Evolutionary conservation across 2,797 vertebrate genomes (phyloP), one percentile per base, ranked within the genome.

Genomic region (Miichthys miiuy): DNA sequence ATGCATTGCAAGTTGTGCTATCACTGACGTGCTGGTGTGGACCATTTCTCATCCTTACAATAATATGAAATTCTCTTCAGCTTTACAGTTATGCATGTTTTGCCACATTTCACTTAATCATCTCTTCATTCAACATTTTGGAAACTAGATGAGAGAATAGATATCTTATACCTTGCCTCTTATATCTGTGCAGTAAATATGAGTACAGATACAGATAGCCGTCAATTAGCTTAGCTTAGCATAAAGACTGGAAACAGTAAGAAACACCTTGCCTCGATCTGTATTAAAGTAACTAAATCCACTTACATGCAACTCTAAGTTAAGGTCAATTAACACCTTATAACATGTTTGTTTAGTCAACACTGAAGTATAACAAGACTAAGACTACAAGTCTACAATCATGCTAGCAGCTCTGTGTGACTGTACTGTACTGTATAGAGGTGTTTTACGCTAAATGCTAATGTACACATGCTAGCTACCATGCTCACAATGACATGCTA

Each of bases 1-100:
- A 74, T 62, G 50, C 44, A 64, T 66, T 60, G 47, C 21, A 56
- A 14, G 41, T 20, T 11, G 17, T 48, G 18, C 21, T 63, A 38
- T 34, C n/a, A 3, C 11, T 54, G 60, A 54, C 34, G 38, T 1
- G 5, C 11, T 52, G 46, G 23, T 50, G 47, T 0, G n/a, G 55
- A 41, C 14, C 42, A 9, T 61, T 62, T 34, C n/a, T 58, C 63
- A 68, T 21, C n/a, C 34, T 47, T 63, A 57, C 1, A 50, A 62
- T 62, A 63, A 68, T 21, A 68, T 13, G 1, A 48, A 61, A 50
- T 18, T 41, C n/a, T 30, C 4, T 23, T 18, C 5, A n/a, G 6
- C 1, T 25, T 20, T 42, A 44, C 14, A 14, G n/a, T 38, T 17
- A 4, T 41, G 20, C 34, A 65, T 55, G 4, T 48, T 74, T 69